These are phyloP conservation scores for Anas georgica DNA, from an alignment of 2,797 vertebrate genomes.

Conservation along the genomic window DNA sequence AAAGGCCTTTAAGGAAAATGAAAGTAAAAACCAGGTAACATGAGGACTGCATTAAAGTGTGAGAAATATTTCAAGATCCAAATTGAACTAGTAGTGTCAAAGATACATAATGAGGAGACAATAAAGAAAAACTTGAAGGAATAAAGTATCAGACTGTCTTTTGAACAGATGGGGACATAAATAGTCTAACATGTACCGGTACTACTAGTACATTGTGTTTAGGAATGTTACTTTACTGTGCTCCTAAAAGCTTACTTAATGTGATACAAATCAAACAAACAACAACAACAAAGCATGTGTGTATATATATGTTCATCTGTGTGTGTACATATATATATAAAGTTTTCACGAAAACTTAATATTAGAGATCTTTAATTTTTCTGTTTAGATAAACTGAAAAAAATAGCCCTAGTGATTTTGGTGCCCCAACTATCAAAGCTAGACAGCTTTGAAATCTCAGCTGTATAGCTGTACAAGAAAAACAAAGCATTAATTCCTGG, in stretches of 20 bases:
- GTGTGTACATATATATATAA: constrained; percentile 24
- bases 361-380: constrained; percentile 53
- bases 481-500: constrained; percentile 43
- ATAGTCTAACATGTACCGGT: constrained; percentile 50
- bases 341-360: constrained; percentile 33
- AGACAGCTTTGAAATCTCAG: neutral
- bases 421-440: neutral
- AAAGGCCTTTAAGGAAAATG: constrained; percentile 6
- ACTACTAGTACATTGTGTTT: constrained; percentile 16
- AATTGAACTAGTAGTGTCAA: neutral
- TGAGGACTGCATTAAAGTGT: constrained; percentile 13
- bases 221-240: neutral
- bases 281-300: neutral
- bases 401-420: neutral
- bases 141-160: constrained; percentile 29
- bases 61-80: constrained; percentile 37
- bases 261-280: neutral
- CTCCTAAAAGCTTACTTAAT: constrained; percentile 34
- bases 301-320: neutral
- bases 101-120: constrained; percentile 22
- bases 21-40: constrained; percentile 3
- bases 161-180: constrained; percentile 55
- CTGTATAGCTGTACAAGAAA: constrained; percentile 9
- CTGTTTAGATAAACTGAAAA: constrained; percentile 50
- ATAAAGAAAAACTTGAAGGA: constrained; percentile 22